Conservation (phyloP, 2,797 vertebrate genomes). For the Bradypus variegatus region DNA sequence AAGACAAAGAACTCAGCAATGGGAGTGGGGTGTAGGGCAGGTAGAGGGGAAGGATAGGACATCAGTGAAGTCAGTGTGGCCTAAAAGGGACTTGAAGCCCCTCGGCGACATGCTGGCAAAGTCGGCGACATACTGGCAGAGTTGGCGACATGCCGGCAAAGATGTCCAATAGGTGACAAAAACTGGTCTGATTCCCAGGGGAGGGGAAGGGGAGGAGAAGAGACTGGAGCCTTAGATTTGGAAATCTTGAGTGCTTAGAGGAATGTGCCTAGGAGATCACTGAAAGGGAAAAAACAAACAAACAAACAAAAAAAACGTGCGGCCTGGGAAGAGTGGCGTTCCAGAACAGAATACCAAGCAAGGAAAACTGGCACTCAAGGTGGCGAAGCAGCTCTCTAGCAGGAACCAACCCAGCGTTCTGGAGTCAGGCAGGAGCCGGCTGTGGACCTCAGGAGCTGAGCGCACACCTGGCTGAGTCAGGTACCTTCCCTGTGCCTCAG, state of each 20-base stretch:
- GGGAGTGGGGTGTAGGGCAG: no score
- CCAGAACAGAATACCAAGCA: not conserved
- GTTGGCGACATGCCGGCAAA: no score
- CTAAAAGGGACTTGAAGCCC: no score
- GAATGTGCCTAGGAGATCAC: not conserved
- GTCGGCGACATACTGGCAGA: no score
- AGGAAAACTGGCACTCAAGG: not conserved
- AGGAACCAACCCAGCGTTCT: not conserved
- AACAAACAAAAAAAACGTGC: not conserved
- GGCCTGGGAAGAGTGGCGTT: not conserved
- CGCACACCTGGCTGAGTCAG: not conserved
- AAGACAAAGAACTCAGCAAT: no score
- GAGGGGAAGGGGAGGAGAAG: not conserved
- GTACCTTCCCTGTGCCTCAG: not conserved
- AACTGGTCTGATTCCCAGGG: not conserved
- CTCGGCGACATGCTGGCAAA: no score
- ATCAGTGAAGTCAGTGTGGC: no score
- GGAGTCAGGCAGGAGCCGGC: not conserved
- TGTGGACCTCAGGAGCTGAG: not conserved
- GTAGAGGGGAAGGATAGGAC: no score
- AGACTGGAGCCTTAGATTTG: not conserved
- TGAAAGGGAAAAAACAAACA: not conserved
- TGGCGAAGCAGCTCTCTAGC: not conserved
- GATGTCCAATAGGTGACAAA: not conserved
- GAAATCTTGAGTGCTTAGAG: not conserved